Evolutionary conservation across 2,113 vertebrate species (phyloP).

Genomic region (Arenaria interpres): DNA sequence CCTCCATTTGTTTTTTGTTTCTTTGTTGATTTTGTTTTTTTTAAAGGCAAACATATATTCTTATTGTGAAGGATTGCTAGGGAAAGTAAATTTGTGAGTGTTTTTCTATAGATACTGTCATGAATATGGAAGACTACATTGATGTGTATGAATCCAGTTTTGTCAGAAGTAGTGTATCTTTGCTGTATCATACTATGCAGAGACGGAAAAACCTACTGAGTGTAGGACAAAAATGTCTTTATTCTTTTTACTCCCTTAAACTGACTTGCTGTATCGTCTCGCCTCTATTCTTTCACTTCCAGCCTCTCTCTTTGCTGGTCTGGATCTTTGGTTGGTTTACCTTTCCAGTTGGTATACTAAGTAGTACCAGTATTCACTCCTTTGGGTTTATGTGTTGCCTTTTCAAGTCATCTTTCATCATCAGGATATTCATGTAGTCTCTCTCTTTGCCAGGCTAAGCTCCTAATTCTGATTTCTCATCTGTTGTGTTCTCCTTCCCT

Average conservation of each 20-base stretch:
- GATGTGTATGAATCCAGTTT: not conserved
- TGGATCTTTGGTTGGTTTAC: not conserved
- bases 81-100: not conserved
- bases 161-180: not conserved
- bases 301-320: not conserved
- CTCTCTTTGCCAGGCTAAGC: not conserved
- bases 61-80: not conserved
- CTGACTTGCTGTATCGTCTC: not conserved
- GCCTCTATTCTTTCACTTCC: not conserved
- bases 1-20: not conserved
- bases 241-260: not conserved
- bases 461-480: not conserved
- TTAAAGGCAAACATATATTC: not conserved
- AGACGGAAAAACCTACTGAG: not conserved
- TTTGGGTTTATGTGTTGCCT: not conserved
- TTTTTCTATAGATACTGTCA: not conserved
- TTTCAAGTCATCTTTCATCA: not conserved
- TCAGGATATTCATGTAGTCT: not conserved
- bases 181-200: not conserved
- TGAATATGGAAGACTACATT: not conserved
- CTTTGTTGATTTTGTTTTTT: not conserved
- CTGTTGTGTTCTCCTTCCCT: not conserved
- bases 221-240: not conserved
- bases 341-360: not conserved
- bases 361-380: not conserved